Evolutionary conservation across 2,113 vertebrate genomes (phyloP), one percentile per base, ranked within the genome.

Genomic region (Trogon surrucura): DNA sequence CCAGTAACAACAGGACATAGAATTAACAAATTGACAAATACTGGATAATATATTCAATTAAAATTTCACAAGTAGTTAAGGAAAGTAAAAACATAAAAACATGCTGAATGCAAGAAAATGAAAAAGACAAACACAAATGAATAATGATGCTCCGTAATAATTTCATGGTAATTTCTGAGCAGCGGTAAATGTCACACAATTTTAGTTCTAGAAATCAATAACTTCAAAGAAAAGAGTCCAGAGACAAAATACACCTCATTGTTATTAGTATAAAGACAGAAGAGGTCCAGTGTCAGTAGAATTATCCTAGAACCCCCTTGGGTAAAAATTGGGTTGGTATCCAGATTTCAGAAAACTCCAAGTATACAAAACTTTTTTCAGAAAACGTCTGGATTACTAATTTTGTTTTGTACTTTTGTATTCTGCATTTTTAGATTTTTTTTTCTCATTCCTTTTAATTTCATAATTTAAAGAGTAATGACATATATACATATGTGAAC

Each of bases 21-120:
- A 65, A 94, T 88, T 96, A 94, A 94, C 57, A 94, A 88, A 65
- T 88, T 87, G 51, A 80, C 32, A 22, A 86, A 85, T 77, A 91
- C 41, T 30, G 54, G 45, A 79, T 88, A 95, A 93, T 88, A 70
- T 64, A 83, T 25, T 87, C 61, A 88, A 91, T 62, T 88, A 77
- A 67, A 93, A 94, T 94, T 92, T 91, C 56, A 80, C 44, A 74
- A 90, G 47, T 65, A 50, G 32, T 27, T 27, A 91, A 95, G 30
- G n/a, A 91, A 95, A 67, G 50, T 23, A 88, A 74, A 92, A 87
- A 19, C 8, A 50, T 10, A 93, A 70, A 80, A 89, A 58, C 9
- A 57, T 80, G 11, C 10, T 90, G 72, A 97, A 84, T 27, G 23
- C 47, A 79, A 73, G 71, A 67, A 94, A 94, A 56, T 56, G 2